Evolutionary conservation across 2,888 invertebrate genomes (phyloP).

Genomic region (Biston betularia): DNA sequence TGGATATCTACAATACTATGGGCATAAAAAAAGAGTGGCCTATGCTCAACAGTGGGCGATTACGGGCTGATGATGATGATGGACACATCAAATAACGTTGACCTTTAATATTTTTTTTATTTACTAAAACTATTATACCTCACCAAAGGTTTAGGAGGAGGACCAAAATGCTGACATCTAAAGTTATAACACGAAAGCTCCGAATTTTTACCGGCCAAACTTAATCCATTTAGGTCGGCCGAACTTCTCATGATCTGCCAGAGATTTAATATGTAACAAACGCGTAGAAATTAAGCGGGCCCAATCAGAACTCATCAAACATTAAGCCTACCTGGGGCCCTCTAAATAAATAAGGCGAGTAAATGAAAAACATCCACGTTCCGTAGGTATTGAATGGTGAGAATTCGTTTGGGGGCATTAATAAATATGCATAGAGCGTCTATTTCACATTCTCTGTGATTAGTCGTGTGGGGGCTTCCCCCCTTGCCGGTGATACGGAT

Average conservation of each 20-base stretch:
- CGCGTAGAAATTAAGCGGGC: slow-evolving; percentile 74
- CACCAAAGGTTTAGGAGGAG: too few species aligned
- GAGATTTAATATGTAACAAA: slow-evolving; percentile 58
- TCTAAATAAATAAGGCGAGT: slow-evolving; percentile 80
- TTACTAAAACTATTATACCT: too few species aligned
- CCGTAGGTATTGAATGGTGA: slow-evolving; percentile 71
- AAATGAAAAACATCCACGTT: slow-evolving; percentile 83
- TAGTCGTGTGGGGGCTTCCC: slow-evolving; percentile 74
- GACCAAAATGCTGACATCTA: slow-evolving; percentile 1
- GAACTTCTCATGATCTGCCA: slow-evolving; percentile 68
- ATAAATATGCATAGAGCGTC: slow-evolving; percentile 86
- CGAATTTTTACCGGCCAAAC: slow-evolving; percentile 55
- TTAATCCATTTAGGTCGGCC: slow-evolving; percentile 63
- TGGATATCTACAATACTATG: too few species aligned
- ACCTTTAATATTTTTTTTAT: too few species aligned
- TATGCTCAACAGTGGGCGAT: too few species aligned
- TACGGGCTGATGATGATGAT: too few species aligned
- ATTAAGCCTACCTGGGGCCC: slow-evolving; percentile 77
- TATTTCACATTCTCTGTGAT: slow-evolving; percentile 84
- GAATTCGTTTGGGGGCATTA: slow-evolving; percentile 78
- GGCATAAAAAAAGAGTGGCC: too few species aligned
- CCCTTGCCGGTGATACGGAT: slow-evolving; percentile 75
- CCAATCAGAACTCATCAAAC: slow-evolving; percentile 82
- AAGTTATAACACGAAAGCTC: slow-evolving; percentile 43
- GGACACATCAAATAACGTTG: too few species aligned